These are phyloP conservation scores for Trachelipus rathkii DNA, from an alignment of 1,140 invertebrate species.

Conservation along the genomic window DNA sequence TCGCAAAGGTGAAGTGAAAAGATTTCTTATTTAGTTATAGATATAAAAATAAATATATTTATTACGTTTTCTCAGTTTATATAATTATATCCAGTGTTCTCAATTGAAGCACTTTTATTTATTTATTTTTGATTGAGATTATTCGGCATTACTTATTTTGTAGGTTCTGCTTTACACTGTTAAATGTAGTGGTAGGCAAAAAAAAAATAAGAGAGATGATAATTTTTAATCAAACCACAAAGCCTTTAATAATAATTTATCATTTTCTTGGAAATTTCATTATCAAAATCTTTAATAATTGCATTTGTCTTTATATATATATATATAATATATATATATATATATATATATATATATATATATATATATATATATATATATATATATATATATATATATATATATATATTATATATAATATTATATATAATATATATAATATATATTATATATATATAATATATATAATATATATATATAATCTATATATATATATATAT, in stretches of 20 bases:
- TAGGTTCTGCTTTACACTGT: constrained; percentile 6
- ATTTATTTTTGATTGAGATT: neutral
- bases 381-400: constrained; percentile 23
- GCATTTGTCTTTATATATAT: no score
- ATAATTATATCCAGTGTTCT: constrained; percentile 4
- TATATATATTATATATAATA: constrained; percentile 19
- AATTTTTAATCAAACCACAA: no score
- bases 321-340: neutral
- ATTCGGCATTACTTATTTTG: constrained; percentile 1
- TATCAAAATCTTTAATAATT: no score
- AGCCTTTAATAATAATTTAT: no score
- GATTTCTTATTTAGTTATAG: neutral
- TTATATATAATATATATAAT: neutral
- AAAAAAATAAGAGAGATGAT: neutral
- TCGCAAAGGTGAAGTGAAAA: constrained; percentile 7
- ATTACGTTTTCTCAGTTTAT: constrained; percentile 8
- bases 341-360: constrained; percentile 13
- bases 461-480: constrained; percentile 14
- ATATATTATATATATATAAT: constrained; percentile 10
- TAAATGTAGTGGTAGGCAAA: constrained; percentile 1
- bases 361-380: constrained; percentile 8
- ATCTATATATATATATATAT: constrained; percentile 7
- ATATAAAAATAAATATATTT: neutral
- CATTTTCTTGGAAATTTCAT: no score
- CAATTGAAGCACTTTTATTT: neutral